Base-by-base conservation (phyloP, 2,888 invertebrate genomes). In the Poecilus cupreus region DNA sequence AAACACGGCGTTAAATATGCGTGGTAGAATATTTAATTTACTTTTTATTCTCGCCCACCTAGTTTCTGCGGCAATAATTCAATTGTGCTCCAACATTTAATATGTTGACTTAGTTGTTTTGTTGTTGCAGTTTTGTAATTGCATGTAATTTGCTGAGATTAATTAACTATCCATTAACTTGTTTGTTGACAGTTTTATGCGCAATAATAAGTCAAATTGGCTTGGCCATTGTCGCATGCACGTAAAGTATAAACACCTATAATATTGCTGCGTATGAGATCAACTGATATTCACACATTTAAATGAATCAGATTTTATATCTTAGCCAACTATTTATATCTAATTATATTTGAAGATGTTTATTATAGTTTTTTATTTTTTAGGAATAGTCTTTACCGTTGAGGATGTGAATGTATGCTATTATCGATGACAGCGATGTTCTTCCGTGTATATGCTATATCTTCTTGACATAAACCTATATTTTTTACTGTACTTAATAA, bases 131-230 rank as follows among this genome's bases (percentile, higher is more conserved):
- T 54, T 54, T 22, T 49, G n/a, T 49, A 49, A 49, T 49, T 49
- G 11, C 22, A 54, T 22, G 54, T 20, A 54, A 54, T 54, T 18
- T 54, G 20, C 18, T 68, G 46, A 46, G 78, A 78, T 78, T 78
- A 68, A 78, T 78, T 78, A 49, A 49, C 46, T 68, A 43, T 8
- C 24, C 49, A 64, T 49, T 39, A 68, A 78, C 49, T 64, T 32
- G 60, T 46, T 39, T 78, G 68, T n/a, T 78, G 78, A 78, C 78
- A 78, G 64, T 78, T 78, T 78, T 64, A 78, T 78, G 49, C 18
- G 64, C 18, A 78, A 78, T 78, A 78, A 46, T 68, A 49, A 43
- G 64, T 78, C 78, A 46, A 51, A 57, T 54, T 57, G 37, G 39
- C 11, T 24, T 18, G 57, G 18, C 20, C 22, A 26, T 68, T 68